Base-by-base conservation (phyloP, 2,888 invertebrate genomes). In the Drosophila emarginata region DNA sequence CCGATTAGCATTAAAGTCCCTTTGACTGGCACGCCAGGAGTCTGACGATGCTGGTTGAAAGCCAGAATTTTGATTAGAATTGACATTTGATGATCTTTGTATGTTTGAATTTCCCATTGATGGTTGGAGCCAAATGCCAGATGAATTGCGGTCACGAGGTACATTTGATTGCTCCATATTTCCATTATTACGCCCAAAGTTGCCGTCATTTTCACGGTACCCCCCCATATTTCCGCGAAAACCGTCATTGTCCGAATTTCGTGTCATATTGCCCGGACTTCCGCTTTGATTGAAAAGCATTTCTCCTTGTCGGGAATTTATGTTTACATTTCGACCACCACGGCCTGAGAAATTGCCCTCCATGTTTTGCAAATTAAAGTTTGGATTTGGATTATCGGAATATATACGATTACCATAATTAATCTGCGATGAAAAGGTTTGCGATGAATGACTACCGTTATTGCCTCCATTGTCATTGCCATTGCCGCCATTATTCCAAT, bases 11-110 rank as follows among this genome's bases (percentile, higher is more conserved):
- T 36, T 54, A n/a, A 18, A 54, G 14, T 54, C 36, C 54, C 36
- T 54, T 54, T 54, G 54, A 21, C 32, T 36, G 36, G 54, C 18
- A 12, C 36, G 32, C 54, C 54, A 54, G 11, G 45, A 21, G 28
- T 54, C 54, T n/a, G 52, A 52, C 14, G 52, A 52, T 28, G 36
- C 28, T 12, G 54, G 12, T 54, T 54, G 54, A 18, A 12, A 36
- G 12, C 54, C 36, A 54, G 54, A 18, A 7, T 36, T 36, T 36
- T 54, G 54, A 36, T 36, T 53, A 18, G 32, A 32, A 18, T 32
- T 15, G 3, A 11, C 3, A 45, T 45, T 45, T 11, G 54, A 12
- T 11, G 54, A 12, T 21, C 36, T 36, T 54, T 54, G 54, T 7
- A 36, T n/a, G 18, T 18, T 54, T 1, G 15, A n/a, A 36, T 54